A percentile compares a stretch with the other conserved stretches of the same genome.
Conservation (phyloP, 2,113 vertebrate genomes). For the Callospermophilus lateralis region DNA sequence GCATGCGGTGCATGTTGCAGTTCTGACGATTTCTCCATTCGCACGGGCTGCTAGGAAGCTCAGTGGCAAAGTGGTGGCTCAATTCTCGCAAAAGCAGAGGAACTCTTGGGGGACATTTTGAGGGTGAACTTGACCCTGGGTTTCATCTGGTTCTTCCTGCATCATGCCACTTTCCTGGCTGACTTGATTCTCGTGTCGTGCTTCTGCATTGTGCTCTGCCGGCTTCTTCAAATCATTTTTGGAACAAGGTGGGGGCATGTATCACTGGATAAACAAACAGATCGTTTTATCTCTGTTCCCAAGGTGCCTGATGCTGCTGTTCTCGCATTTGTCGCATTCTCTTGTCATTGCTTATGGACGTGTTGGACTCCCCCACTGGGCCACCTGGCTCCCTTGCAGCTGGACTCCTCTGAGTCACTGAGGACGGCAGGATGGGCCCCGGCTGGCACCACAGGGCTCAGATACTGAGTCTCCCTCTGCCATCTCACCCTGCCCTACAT, state of each 20-base stretch:
- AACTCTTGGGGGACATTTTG: not conserved
- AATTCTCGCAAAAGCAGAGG: not conserved
- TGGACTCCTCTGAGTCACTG: not conserved
- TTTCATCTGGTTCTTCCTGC: not conserved
- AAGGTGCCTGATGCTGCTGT: not conserved
- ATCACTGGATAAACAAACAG: conserved; percentile 2
- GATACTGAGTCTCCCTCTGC: not conserved
- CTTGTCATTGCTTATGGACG: conserved; percentile 42
- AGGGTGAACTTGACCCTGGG: not conserved
- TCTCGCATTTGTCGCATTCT: conserved; percentile 39
- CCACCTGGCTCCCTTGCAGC: conserved; percentile 39
- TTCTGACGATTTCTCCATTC: not conserved
- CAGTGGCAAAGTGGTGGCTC: not conserved
- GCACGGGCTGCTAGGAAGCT: not conserved
- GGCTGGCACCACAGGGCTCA: not conserved
- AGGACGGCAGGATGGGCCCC: not conserved
- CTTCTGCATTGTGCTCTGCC: conserved; percentile 11
- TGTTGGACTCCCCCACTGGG: conserved; percentile 17
- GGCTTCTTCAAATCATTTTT: conserved; percentile 39
- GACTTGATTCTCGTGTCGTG: not conserved
- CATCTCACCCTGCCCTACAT: too few relatives aligned
- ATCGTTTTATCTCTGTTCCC: conserved; percentile 27
- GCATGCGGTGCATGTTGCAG: not conserved
- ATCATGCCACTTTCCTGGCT: not conserved
- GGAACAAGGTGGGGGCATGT: not conserved